Percentiles rank a stretch among this genome's conserved stretches.
Evolutionary conservation across 2,888 invertebrate species (phyloP).

Genomic region (Miltochrista miniata): DNA sequence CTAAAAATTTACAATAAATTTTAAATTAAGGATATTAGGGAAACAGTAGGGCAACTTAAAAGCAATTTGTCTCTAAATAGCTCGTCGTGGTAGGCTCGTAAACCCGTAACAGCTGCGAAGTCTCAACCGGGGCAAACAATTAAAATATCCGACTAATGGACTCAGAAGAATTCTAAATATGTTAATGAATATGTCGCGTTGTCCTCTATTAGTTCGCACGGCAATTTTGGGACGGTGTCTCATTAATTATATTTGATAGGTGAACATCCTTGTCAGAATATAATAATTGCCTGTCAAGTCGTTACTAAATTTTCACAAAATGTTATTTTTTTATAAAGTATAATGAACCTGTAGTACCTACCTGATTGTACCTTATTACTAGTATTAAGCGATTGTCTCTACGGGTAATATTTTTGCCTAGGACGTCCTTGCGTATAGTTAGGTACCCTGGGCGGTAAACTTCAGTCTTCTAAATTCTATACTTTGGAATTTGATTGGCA

Average conservation of each 20-base stretch:
- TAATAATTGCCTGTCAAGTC: slow-evolving; percentile 32
- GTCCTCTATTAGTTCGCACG: slow-evolving; percentile 63
- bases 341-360: too few relatives aligned
- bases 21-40: slow-evolving; percentile 49
- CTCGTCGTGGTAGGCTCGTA: slow-evolving; percentile 64
- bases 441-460: too few relatives aligned
- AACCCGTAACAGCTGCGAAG: slow-evolving; percentile 66
- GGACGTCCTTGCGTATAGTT: too few relatives aligned
- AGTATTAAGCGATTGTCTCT: too few relatives aligned
- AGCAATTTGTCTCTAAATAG: slow-evolving; percentile 81
- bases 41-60: slow-evolving; percentile 65
- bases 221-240: slow-evolving; percentile 48
- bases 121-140: slow-evolving; percentile 75
- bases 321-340: too few relatives aligned
- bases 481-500: too few relatives aligned
- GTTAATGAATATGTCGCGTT: slow-evolving; percentile 79
- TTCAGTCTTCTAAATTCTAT: too few relatives aligned
- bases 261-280: slow-evolving; percentile 33
- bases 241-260: slow-evolving; percentile 60
- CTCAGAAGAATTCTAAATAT: slow-evolving; percentile 70
- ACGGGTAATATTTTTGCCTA: too few relatives aligned
- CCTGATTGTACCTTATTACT: too few relatives aligned
- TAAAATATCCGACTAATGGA: slow-evolving; percentile 83
- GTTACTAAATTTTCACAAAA: too few relatives aligned
- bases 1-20: slow-evolving; percentile 36